These are phyloP conservation scores for Megaleporinus macrocephalus DNA, from an alignment of 2,113 vertebrate species.

Conservation along the genomic window DNA sequence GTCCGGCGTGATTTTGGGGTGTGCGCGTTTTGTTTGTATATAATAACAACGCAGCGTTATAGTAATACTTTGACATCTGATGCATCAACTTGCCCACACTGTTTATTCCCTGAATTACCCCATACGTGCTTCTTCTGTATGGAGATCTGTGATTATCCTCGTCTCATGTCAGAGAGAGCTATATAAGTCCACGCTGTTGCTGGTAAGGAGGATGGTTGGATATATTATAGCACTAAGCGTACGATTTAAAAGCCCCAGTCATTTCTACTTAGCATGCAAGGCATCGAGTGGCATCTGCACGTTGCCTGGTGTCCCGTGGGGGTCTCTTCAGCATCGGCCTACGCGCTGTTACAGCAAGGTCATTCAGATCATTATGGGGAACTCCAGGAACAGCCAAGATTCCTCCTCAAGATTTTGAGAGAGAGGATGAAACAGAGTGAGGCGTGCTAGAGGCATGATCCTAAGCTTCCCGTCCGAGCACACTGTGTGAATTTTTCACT, in stretches of 20 bases:
- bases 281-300: neutral
- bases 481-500: neutral
- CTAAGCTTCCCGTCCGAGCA: neutral
- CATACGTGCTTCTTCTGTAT: too few species aligned
- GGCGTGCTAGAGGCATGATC: neutral
- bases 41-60: too few species aligned
- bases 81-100: too few species aligned
- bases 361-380: neutral
- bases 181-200: neutral
- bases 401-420: neutral
- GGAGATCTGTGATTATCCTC: too few species aligned
- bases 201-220: neutral
- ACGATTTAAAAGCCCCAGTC: neutral
- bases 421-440: neutral
- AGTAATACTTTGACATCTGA: too few species aligned
- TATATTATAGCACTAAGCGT: neutral
- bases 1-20: too few species aligned
- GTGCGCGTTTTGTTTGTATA: too few species aligned
- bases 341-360: conserved; percentile 3
- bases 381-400: neutral
- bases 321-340: conserved; percentile 9
- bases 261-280: neutral
- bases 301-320: neutral
- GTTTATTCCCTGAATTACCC: too few species aligned
- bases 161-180: too few species aligned